Percentiles rank a stretch among this genome's conserved stretches.
These are phyloP conservation scores for Varanus komodoensis DNA, from an alignment of 2,113 vertebrate species.

Conservation along the genomic window DNA sequence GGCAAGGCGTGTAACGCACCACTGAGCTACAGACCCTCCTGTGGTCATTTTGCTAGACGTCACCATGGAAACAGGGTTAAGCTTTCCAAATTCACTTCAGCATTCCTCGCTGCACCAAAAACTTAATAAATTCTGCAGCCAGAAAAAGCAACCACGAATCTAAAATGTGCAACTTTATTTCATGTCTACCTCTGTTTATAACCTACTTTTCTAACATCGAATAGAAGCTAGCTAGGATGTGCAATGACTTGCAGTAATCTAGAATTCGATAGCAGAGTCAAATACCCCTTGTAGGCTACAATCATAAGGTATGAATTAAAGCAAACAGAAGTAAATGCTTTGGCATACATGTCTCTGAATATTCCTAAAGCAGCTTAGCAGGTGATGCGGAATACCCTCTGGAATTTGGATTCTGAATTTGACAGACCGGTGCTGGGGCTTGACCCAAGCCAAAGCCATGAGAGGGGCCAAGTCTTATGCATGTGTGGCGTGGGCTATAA, in stretches of 20 bases:
- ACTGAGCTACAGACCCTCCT: too few relatives aligned
- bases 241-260: background rate
- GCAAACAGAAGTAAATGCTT: background rate
- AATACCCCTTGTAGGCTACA: background rate
- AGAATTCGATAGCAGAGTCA: background rate
- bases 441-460: background rate
- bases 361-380: background rate
- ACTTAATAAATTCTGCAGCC: background rate
- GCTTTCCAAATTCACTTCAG: background rate
- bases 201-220: background rate
- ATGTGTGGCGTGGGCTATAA: too few relatives aligned
- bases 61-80: background rate
- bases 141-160: background rate
- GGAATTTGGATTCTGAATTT: background rate
- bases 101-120: background rate
- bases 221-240: background rate
- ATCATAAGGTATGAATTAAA: background rate
- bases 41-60: background rate
- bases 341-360: background rate
- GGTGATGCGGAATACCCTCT: too few relatives aligned
- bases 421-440: background rate
- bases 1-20: too few relatives aligned
- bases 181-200: too few relatives aligned
- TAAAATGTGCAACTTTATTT: background rate
- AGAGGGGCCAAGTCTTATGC: background rate